phyloP scores from a whole-genome alignment of 2,797 vertebrate species.

The Enteromius unitaeniatus region DNA sequence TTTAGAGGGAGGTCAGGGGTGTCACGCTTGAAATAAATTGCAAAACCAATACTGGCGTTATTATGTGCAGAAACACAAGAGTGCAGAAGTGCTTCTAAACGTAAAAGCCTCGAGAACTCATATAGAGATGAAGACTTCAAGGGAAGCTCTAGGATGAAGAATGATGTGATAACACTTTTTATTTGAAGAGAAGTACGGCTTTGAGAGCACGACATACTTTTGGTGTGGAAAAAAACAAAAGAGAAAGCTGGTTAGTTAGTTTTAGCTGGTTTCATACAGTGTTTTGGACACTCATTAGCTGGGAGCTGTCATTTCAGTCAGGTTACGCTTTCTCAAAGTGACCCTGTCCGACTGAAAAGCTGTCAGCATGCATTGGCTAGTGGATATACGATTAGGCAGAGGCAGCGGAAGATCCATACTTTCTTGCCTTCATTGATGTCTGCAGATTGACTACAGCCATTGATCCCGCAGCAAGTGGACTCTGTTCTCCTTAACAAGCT shows the following conservation, averaged over 20 bases:
- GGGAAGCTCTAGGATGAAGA: not conserved
- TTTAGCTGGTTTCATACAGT: not conserved
- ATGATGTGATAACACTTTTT: slow-evolving; percentile 6
- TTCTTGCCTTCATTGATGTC: slow-evolving; percentile 30
- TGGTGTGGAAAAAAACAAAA: not conserved
- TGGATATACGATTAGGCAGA: slow-evolving; percentile 14
- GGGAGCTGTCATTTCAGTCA: not conserved
- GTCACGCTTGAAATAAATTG: slow-evolving; percentile 41
- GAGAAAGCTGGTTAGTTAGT: not conserved
- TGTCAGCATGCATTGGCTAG: not conserved
- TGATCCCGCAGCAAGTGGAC: slow-evolving; percentile 39
- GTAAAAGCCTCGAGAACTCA: not conserved
- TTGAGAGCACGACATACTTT: not conserved
- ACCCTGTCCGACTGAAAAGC: not conserved
- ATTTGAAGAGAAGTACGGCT: not conserved
- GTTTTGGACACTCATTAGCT: not conserved
- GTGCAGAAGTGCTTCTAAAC: not conserved
- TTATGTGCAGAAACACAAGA: slow-evolving; percentile 22
- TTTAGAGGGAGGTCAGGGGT: slow-evolving; percentile 36
- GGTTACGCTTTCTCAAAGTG: not conserved
- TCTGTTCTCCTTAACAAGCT: slow-evolving; percentile 51
- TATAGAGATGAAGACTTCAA: not conserved
- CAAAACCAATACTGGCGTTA: slow-evolving; percentile 33
- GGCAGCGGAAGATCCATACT: slow-evolving; percentile 28
- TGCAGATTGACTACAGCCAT: slow-evolving; percentile 48